Evolutionary conservation across 2,888 invertebrate species (phyloP).

Genomic region (Lacanobia wlatinum): DNA sequence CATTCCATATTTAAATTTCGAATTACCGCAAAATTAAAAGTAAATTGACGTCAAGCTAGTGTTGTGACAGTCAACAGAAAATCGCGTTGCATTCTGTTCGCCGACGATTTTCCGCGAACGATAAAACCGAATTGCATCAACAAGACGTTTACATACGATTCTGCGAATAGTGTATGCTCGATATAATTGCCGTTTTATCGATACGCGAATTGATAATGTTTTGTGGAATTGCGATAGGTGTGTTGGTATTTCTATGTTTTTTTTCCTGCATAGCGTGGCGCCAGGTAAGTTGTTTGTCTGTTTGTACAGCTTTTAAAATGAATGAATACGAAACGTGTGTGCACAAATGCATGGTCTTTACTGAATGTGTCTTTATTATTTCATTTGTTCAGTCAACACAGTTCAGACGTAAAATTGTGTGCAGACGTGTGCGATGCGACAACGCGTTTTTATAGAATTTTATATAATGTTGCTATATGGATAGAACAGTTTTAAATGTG

Average conservation of each 20-base stretch:
- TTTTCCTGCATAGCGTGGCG: conserved; percentile 44
- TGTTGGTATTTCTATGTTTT: conserved; percentile 34
- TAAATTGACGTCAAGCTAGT: conserved; percentile 43
- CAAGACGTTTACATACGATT: conserved; percentile 57
- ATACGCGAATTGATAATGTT: conserved; percentile 59
- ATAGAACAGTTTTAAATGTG: no score
- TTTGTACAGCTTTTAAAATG: conserved; percentile 16
- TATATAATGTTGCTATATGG: background rate
- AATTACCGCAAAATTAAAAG: conserved; percentile 16
- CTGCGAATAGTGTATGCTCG: conserved; percentile 59
- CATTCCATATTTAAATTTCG: background rate
- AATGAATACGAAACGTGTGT: conserved; percentile 14
- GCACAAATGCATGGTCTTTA: background rate
- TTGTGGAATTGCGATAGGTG: conserved; percentile 54
- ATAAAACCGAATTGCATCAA: conserved; percentile 58
- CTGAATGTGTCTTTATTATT: conserved; percentile 3
- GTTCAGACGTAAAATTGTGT: background rate
- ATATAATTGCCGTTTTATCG: conserved; percentile 62
- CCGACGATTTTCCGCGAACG: conserved; percentile 56
- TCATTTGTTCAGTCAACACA: background rate
- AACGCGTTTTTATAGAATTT: background rate
- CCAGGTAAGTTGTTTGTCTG: conserved; percentile 11
- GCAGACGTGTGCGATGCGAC: background rate
- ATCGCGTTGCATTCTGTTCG: conserved; percentile 50
- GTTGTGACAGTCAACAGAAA: conserved; percentile 54